These are phyloP conservation scores for Prenolepis imparis DNA, from an alignment of 2,888 invertebrate species.

Conservation along the genomic window DNA sequence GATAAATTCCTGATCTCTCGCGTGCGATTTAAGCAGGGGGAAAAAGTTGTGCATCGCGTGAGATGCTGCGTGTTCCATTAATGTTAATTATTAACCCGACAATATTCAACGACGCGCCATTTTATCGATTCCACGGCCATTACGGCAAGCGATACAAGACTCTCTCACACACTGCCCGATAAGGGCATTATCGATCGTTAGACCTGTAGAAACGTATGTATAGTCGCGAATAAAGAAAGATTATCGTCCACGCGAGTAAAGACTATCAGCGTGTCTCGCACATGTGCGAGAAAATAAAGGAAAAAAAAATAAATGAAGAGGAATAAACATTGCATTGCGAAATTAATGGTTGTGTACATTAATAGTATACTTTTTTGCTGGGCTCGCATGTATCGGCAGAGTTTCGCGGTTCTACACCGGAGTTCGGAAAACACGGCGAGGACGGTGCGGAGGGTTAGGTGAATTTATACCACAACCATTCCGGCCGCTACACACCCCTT, in stretches of 20 bases:
- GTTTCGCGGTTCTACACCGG: constrained; percentile 38
- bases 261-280: background rate
- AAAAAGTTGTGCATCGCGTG: background rate
- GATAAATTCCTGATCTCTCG: constrained; percentile 5
- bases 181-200: constrained; percentile 50
- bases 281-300: background rate
- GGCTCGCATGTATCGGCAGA: constrained; percentile 26
- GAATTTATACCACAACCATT: constrained; percentile 66
- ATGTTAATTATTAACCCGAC: constrained; percentile 50
- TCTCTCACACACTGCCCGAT: constrained; percentile 29
- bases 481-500: constrained; percentile 59
- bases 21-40: background rate
- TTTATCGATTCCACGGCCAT: constrained; percentile 49
- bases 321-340: constrained; percentile 42
- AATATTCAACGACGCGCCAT: constrained; percentile 41
- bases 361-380: constrained; percentile 55
- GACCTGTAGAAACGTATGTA: background rate
- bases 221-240: background rate
- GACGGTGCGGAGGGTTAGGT: constrained; percentile 15
- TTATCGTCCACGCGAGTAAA: constrained; percentile 1
- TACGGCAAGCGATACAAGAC: constrained; percentile 40
- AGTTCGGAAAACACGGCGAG: constrained; percentile 50
- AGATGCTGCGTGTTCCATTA: constrained; percentile 38
- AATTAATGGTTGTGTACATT: constrained; percentile 72
- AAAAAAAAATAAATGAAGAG: constrained; percentile 8